Evolutionary conservation across 1,140 invertebrate genomes (phyloP).

Genomic region (Drosophila parabipectinata): DNA sequence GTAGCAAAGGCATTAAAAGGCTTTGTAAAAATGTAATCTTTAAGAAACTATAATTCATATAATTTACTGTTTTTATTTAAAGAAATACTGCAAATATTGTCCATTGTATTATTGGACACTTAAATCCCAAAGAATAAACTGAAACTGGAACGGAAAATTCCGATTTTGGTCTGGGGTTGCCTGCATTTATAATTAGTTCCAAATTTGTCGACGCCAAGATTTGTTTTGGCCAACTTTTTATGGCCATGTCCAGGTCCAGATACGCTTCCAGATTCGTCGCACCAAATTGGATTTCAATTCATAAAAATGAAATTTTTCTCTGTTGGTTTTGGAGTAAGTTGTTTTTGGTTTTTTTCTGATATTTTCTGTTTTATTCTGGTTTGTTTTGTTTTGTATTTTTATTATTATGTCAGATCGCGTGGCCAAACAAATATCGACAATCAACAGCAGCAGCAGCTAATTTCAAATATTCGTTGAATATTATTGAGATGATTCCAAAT

Average conservation of each 20-base stretch:
- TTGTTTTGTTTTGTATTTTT: constrained; percentile 1
- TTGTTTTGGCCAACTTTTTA: constrained; percentile 46
- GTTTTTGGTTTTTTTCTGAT: neutral
- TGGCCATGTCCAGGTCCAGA: constrained; percentile 68
- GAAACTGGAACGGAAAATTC: constrained; percentile 46
- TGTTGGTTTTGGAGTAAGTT: constrained; percentile 1
- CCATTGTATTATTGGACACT: neutral
- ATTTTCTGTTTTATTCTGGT: neutral
- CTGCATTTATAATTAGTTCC: constrained; percentile 81
- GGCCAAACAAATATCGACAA: constrained; percentile 4
- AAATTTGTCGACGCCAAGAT: constrained; percentile 71
- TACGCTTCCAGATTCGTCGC: constrained; percentile 41
- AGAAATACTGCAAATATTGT: neutral
- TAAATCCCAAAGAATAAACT: constrained; percentile 8
- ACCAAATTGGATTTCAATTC: constrained; percentile 73
- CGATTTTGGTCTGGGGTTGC: constrained; percentile 54
- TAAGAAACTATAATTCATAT: no score
- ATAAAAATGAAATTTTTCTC: constrained; percentile 63
- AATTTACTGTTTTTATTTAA: neutral
- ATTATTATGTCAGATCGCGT: constrained; percentile 38
- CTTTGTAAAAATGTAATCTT: no score
- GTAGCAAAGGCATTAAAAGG: no score
- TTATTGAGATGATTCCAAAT: constrained; percentile 14
- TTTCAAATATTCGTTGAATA: constrained; percentile 21
- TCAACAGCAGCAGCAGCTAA: constrained; percentile 10